Conservation (phyloP, 64 coral and sea anemone species). For the Trachythela sp. region DNA sequence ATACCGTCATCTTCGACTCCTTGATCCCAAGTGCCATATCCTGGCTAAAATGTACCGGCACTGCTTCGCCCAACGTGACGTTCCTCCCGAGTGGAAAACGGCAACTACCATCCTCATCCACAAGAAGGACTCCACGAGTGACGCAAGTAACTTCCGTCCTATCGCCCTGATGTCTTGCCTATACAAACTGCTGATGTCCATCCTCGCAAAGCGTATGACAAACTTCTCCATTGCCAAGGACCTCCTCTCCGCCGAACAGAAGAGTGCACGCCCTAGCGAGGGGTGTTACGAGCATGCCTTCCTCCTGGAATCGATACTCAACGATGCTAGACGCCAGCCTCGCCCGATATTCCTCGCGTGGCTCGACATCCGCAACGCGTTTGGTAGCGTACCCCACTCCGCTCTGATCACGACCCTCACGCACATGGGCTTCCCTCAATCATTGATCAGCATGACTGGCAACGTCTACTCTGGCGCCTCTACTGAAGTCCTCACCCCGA, state of each 20-base stretch:
- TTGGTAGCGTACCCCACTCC: not conserved
- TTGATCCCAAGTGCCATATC: too few relatives aligned
- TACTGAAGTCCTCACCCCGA: not conserved
- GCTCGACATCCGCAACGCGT: slow-evolving; percentile 5
- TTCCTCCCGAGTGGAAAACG: too few relatives aligned
- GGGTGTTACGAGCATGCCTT: too few relatives aligned
- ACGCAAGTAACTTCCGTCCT: too few relatives aligned
- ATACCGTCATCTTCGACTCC: too few relatives aligned
- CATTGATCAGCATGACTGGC: not conserved
- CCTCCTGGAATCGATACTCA: not conserved
- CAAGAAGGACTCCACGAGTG: too few relatives aligned
- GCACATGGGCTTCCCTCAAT: not conserved
- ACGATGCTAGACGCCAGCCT: not conserved
- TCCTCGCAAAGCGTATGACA: not conserved
- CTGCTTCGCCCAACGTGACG: too few relatives aligned
- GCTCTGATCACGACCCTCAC: not conserved
- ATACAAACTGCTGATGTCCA: not conserved
- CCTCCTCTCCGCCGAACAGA: not conserved
- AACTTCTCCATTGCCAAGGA: not conserved
- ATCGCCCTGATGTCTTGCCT: not conserved
- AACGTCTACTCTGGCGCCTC: not conserved
- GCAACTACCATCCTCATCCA: too few relatives aligned
- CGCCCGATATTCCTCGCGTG: not conserved
- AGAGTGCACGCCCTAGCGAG: not conserved
- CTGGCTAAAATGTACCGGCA: too few relatives aligned